Conservation (phyloP, 2,797 vertebrate genomes). For the Acrossocheilus wenchowensis region DNA sequence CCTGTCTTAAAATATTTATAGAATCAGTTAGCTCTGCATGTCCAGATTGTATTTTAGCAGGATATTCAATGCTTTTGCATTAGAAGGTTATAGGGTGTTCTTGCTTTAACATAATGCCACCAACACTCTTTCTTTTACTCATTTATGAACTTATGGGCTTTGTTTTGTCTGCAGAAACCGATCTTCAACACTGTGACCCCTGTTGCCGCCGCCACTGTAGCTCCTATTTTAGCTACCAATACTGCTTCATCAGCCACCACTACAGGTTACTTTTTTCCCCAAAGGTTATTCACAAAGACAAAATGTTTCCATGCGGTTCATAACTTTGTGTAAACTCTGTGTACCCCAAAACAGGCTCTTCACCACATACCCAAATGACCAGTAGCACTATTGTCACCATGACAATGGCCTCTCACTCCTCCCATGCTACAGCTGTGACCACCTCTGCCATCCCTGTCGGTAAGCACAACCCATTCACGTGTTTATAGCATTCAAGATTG, state of each 20-base stretch:
- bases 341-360: constrained; percentile 79
- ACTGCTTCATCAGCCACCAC: constrained; percentile 92
- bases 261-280: constrained; percentile 77
- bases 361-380: constrained; percentile 91
- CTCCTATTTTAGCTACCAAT: constrained; percentile 95
- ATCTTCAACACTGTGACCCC: constrained; percentile 96
- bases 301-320: background rate
- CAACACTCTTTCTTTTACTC: background rate
- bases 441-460: constrained; percentile 97
- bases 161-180: constrained; percentile 82
- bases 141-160: background rate
- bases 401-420: constrained; percentile 97
- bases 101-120: too few relatives aligned
- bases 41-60: too few relatives aligned
- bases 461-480: constrained; percentile 73
- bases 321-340: constrained; percentile 16
- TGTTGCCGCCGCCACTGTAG: constrained; percentile 96
- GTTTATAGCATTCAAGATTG: background rate
- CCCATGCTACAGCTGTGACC: constrained; percentile 94
- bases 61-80: too few relatives aligned
- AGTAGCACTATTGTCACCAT: constrained; percentile 95
- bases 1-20: too few relatives aligned
- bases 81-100: too few relatives aligned
- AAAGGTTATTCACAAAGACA: background rate
- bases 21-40: too few relatives aligned